These are phyloP conservation scores for Petrocephalus microphthalmus DNA, from an alignment of 2,113 vertebrate species.

Conservation along the genomic window DNA sequence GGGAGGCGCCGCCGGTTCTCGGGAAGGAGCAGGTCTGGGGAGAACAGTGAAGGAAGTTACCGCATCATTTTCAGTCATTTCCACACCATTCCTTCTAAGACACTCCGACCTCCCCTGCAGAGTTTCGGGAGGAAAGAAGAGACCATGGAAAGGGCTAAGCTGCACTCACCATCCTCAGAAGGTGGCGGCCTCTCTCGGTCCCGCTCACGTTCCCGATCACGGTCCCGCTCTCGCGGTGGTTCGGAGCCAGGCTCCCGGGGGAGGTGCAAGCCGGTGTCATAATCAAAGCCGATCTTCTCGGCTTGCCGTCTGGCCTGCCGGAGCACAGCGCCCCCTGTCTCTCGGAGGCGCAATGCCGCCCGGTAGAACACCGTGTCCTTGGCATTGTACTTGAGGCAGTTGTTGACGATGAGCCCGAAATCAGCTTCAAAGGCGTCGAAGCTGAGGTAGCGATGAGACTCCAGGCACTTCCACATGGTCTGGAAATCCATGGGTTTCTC, in stretches of 20 bases:
- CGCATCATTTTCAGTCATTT: neutral
- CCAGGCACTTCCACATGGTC: conserved; percentile 92
- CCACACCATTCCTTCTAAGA: neutral
- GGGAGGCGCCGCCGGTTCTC: conserved; percentile 84
- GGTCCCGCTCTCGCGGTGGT: conserved; percentile 49
- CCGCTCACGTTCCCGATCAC: conserved; percentile 44
- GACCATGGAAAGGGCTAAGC: neutral
- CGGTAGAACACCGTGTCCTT: conserved; percentile 98
- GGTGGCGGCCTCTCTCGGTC: conserved; percentile 48
- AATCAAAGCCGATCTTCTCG: conserved; percentile 94
- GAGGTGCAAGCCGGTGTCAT: conserved; percentile 90
- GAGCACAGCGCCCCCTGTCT: conserved; percentile 79
- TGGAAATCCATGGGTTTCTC: conserved; percentile 99
- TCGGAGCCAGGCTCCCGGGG: conserved; percentile 77
- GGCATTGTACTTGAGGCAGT: conserved; percentile 97
- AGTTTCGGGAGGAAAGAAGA: neutral
- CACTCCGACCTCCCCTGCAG: neutral
- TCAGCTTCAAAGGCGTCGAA: conserved; percentile 93
- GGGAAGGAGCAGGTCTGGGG: conserved; percentile 70
- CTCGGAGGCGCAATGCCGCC: conserved; percentile 83
- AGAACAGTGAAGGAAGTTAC: neutral
- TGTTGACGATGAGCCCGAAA: conserved; percentile 95
- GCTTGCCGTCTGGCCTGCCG: conserved; percentile 85
- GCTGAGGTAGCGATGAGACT: conserved; percentile 88
- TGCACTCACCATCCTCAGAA: conserved; percentile 58